phyloP scores from a whole-genome alignment of 2,888 invertebrate species.

The Orthonevra nobilis region DNA sequence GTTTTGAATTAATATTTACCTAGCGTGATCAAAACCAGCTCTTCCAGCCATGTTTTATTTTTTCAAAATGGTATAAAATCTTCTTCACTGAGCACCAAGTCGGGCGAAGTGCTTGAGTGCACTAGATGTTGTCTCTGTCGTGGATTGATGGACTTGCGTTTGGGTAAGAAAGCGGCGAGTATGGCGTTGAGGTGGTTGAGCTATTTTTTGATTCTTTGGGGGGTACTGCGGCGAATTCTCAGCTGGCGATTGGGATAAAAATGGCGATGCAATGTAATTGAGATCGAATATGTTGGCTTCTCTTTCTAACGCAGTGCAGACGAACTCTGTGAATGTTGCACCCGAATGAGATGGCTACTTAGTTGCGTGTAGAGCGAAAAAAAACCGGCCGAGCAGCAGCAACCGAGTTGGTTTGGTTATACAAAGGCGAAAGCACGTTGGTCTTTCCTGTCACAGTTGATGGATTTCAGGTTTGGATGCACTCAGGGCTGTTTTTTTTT shows the following conservation, averaged over 20 bases:
- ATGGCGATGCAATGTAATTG: conserved; percentile 46
- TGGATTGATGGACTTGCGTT: background rate
- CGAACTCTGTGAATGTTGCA: background rate
- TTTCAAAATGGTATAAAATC: conserved; percentile 77
- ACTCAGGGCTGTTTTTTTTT: background rate
- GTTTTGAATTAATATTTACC: conserved; percentile 82
- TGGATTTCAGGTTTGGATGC: conserved; percentile 5
- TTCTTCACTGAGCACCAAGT: conserved; percentile 50
- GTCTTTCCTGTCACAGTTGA: background rate
- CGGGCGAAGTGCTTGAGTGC: conserved; percentile 50
- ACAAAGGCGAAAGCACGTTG: conserved; percentile 24
- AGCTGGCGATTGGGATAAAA: conserved; percentile 61
- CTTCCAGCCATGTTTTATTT: conserved; percentile 92
- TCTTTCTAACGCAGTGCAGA: conserved; percentile 6
- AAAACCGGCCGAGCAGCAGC: conserved; percentile 23
- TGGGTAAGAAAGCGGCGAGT: background rate
- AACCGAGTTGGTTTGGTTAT: too few relatives aligned
- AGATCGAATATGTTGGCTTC: background rate
- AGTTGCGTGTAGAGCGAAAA: background rate
- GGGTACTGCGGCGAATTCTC: conserved; percentile 61
- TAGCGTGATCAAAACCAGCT: conserved; percentile 91
- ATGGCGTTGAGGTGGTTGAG: background rate
- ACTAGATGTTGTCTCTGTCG: conserved; percentile 28
- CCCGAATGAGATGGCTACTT: background rate
- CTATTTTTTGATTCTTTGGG: conserved; percentile 18